A percentile compares a stretch with the other conserved stretches of the same genome.
These are phyloP conservation scores for Zaprionus davidi DNA, from an alignment of 1,140 invertebrate genomes.

Conservation along the genomic window DNA sequence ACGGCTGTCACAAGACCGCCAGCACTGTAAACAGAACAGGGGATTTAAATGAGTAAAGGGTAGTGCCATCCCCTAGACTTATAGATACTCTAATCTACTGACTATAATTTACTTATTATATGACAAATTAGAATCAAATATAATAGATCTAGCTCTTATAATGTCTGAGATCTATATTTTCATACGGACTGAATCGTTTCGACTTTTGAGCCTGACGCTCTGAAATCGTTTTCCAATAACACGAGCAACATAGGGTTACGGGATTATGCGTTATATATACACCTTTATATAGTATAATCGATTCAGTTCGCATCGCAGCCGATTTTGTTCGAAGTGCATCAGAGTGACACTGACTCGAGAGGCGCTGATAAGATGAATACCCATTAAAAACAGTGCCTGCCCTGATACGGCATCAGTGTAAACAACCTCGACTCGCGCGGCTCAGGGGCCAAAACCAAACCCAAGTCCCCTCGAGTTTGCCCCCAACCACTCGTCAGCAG, in stretches of 20 bases:
- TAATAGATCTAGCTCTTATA: no score
- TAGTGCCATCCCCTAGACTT: background rate
- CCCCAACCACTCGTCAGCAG: background rate
- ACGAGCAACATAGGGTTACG: background rate
- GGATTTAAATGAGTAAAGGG: background rate
- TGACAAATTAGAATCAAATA: no score
- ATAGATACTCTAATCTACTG: background rate
- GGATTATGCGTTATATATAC: background rate
- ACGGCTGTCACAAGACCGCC: conserved; percentile 95
- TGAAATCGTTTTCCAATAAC: background rate
- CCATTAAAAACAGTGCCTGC: conserved; percentile 55
- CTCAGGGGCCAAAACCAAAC: conserved; percentile 30
- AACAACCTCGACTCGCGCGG: conserved; percentile 59
- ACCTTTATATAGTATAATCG: conserved; percentile 16
- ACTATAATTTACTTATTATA: no score
- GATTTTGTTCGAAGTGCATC: conserved; percentile 70
- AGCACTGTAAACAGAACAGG: conserved; percentile 86
- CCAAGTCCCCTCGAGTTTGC: background rate
- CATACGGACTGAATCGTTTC: no score
- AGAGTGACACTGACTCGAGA: conserved; percentile 51
- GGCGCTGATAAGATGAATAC: conserved; percentile 58
- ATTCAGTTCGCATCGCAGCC: conserved; percentile 44
- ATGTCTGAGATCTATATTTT: no score
- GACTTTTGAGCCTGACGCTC: background rate
- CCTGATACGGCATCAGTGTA: conserved; percentile 61